Evolutionary conservation across 2,888 invertebrate genomes (phyloP), one percentile per base, ranked within the genome.

Genomic region (Aquatica leii): DNA sequence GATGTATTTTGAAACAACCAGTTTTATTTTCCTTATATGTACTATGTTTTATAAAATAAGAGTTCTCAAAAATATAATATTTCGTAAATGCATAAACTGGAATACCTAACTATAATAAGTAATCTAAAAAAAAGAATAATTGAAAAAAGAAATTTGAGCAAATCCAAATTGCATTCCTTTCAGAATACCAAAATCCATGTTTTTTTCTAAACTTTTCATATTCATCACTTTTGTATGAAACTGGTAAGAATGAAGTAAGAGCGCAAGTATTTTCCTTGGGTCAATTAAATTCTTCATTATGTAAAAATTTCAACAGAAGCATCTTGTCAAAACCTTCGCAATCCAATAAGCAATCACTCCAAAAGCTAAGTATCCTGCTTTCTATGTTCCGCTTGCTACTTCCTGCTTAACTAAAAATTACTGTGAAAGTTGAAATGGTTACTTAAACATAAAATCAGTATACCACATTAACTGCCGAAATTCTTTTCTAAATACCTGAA

Each of bases 231-330:
- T 4, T 40, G 14, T 40, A n/a, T 2, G n/a, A 6, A 40, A 40
- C 8, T 6, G 40, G 40, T n/a, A 40, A 40, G 5, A 6, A 6
- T n/a, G 14, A 40, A 40, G n/a, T n/a, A 6, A 40, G n/a, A n/a
- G 40, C 40, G n/a, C 40, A 40, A n/a, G 40, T 40, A n/a, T n/a
- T 40, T 40, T 3, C 40, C 14, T 40, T n/a, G 14, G 40, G 40
- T 3, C n/a, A 40, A 2, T 12, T 4, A 2, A 6, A 6, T 4
- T 4, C n/a, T 4, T 4, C n/a, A n/a, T 40, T 8, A 40, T 40
- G 40, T 4, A 40, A n/a, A 40, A 40, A 40, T 40, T 40, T 14
- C n/a, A 40, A 2, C 14, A 2, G 5, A n/a, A 14, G 40, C n/a
- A 2, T 40, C n/a, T 4, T 4, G 4, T 40, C n/a, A 40, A 40